Conservation (phyloP, 2,113 vertebrate genomes). For the Dolichallabes microphthalmus region DNA sequence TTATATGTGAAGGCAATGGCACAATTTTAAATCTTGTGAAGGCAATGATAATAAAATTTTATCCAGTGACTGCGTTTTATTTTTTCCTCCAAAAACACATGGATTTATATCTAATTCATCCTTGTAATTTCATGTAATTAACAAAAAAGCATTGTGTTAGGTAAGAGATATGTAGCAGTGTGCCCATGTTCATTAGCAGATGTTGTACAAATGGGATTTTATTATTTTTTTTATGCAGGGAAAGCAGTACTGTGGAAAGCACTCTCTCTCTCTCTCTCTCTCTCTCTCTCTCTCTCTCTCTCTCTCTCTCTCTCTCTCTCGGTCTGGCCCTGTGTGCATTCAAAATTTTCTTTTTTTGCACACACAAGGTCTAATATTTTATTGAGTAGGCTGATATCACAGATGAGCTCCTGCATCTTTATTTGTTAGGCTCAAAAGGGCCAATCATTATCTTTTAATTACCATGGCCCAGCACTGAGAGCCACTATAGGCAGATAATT, state of each 20-base stretch:
- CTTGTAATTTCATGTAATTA: neutral
- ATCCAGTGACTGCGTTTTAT: neutral
- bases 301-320: too few species aligned
- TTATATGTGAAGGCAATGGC: neutral
- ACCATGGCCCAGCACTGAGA: slow-evolving; percentile 68
- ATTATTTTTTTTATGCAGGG: slow-evolving; percentile 37
- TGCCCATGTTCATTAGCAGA: slow-evolving; percentile 59
- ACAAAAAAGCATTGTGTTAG: neutral
- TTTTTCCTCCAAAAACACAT: neutral
- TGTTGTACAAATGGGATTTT: slow-evolving; percentile 56
- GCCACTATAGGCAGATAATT: slow-evolving; percentile 74
- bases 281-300: too few species aligned
- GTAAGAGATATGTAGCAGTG: slow-evolving; percentile 53
- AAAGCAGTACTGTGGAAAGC: slow-evolving; percentile 3
- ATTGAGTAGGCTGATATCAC: slow-evolving; percentile 70
- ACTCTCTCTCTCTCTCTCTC: too few species aligned
- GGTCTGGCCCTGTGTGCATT: slow-evolving; percentile 15
- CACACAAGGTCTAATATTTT: slow-evolving; percentile 62
- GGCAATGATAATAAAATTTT: too few species aligned
- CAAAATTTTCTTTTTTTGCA: slow-evolving; percentile 38
- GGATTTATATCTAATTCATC: neutral
- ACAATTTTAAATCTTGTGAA: neutral
- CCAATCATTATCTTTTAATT: slow-evolving; percentile 80
- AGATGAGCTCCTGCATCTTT: slow-evolving; percentile 71
- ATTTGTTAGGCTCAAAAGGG: slow-evolving; percentile 73